Evolutionary conservation across 2,113 vertebrate species (phyloP).

Genomic region (Zosterops lateralis): DNA sequence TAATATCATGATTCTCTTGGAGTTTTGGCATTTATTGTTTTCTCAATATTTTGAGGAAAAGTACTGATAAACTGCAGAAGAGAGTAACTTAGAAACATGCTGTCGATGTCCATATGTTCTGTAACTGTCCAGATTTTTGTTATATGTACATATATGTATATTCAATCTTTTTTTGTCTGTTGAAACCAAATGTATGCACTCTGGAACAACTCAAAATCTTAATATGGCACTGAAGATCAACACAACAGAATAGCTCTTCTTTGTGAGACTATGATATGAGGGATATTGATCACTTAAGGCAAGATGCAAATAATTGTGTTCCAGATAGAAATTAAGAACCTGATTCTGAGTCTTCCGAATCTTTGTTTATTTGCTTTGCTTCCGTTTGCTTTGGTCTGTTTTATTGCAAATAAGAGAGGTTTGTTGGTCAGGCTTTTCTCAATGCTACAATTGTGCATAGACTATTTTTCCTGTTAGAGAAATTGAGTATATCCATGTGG

Average conservation of each 20-base stretch:
- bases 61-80: background rate
- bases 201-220: background rate
- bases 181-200: background rate
- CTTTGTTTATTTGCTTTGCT: background rate
- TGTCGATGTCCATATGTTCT: background rate
- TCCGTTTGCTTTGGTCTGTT: background rate
- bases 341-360: background rate
- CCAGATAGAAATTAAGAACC: background rate
- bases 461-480: background rate
- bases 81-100: background rate
- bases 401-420: background rate
- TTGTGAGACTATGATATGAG: background rate
- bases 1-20: background rate
- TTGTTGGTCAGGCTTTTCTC: background rate
- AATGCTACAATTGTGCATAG: background rate
- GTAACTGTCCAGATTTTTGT: background rate
- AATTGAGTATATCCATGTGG: background rate
- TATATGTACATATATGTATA: background rate
- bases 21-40: background rate
- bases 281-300: background rate
- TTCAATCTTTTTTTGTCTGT: background rate
- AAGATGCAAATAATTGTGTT: background rate
- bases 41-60: background rate
- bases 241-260: background rate
- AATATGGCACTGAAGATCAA: background rate